Conservation (phyloP, 2,888 invertebrate species). For the Dugesia japonica region DNA sequence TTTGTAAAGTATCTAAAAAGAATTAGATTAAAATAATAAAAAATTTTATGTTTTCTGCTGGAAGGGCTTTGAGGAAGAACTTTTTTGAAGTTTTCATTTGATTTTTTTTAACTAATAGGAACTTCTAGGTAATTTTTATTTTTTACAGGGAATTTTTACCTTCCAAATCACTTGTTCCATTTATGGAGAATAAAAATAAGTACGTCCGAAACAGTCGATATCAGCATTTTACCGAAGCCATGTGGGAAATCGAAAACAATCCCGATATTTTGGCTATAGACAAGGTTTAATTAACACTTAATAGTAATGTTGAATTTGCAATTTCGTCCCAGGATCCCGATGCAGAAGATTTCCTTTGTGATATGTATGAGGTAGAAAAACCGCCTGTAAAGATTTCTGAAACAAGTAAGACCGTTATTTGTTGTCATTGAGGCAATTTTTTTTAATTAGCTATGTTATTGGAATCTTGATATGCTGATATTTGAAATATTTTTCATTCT, state of each 20-base stretch:
- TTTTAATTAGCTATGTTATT: too few species aligned
- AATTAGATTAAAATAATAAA: too few species aligned
- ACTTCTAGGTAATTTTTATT: too few species aligned
- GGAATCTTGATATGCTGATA: too few species aligned
- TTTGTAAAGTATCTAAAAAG: too few species aligned
- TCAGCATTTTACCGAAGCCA: neutral
- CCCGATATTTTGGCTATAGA: neutral
- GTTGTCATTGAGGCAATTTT: too few species aligned
- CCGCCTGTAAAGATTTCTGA: neutral
- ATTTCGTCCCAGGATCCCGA: neutral
- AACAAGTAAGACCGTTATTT: neutral
- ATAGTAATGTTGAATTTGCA: neutral
- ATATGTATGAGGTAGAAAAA: neutral
- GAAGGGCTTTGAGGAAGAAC: too few species aligned
- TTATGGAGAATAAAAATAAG: neutral
- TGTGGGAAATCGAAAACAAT: slow-evolving; percentile 20
- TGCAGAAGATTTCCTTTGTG: neutral
- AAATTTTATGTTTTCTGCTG: too few species aligned
- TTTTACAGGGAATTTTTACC: neutral
- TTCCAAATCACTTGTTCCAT: neutral
- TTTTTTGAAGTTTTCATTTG: too few species aligned
- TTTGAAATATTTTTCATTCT: too few species aligned
- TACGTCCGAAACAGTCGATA: neutral
- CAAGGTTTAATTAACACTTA: neutral
- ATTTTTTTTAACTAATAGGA: too few species aligned